Percentiles rank a stretch among this genome's conserved stretches.
Evolutionary conservation across 2,797 vertebrate genomes (phyloP).

Genomic region (Molossus alvarezi): DNA sequence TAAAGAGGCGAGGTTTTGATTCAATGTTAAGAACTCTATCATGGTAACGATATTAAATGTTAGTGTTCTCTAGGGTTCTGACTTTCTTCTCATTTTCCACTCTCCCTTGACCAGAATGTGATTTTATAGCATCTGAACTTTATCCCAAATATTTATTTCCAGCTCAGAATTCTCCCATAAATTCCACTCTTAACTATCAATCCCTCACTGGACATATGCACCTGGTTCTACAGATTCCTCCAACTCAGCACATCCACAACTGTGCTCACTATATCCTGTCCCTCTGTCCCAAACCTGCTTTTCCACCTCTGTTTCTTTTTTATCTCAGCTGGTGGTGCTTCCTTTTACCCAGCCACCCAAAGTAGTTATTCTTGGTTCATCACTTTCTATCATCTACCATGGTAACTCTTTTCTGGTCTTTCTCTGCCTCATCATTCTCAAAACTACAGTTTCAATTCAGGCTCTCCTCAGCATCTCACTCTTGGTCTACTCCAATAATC

Average conservation of each 20-base stretch:
- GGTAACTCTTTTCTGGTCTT: neutral
- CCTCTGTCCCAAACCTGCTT: neutral
- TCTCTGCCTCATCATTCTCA: neutral
- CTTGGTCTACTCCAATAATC: neutral
- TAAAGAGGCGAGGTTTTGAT: conserved; percentile 1
- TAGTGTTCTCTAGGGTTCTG: neutral
- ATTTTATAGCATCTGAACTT: neutral
- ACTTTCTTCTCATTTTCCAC: conserved; percentile 45
- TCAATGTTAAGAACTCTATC: neutral
- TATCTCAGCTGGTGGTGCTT: neutral
- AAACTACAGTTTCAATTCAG: neutral
- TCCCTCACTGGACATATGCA: neutral
- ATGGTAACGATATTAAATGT: conserved; percentile 1
- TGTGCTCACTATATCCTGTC: neutral
- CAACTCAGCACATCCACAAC: neutral
- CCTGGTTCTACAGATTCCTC: neutral
- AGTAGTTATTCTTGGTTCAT: neutral
- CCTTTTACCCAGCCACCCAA: neutral
- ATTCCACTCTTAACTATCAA: conserved; percentile 9
- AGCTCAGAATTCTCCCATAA: conserved; percentile 15
- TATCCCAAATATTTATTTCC: neutral
- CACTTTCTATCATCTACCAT: neutral
- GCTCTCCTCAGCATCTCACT: neutral
- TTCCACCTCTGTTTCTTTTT: neutral
- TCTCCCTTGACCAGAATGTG: neutral